Base-by-base conservation (phyloP, 2,888 invertebrate species). In the Celastrina argiolus region DNA sequence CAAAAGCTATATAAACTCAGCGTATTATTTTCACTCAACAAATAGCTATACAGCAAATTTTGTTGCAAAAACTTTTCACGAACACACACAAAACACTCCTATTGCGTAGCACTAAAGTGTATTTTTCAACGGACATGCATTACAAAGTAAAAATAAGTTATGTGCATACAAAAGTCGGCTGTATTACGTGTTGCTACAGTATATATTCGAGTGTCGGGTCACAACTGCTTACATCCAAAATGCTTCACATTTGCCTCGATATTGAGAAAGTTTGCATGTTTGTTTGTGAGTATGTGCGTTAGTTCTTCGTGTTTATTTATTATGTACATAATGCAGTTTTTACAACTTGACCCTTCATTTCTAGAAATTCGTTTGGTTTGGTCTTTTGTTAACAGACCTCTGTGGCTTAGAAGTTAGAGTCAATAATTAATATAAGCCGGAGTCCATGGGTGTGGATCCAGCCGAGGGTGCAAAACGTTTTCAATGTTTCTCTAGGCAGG, bases 191-290 rank as follows among this genome's bases (percentile, higher is more conserved):
- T 12, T 6, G 14, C 12, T 22, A 61, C 14, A 6, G 61, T 36
- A 2, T 26, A 12, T 39, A 14, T 22, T 61, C 0, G 39, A 18
- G 34, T 16, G 45, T 16, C n/a, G 45, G 10, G 12, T 18, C 12
- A 26, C 22, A 36, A 36, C 36, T 18, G 34, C 36, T 39, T 28
- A 61, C 26, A 5, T 12, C 61, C 61, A 22, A 36, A 39, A 36
- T 36, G 36, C 22, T 61, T 51, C 22, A n/a, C 39, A 64, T 64
- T 45, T 51, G 12, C 28, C n/a, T 12, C 34, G 45, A 64, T 51
- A 64, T 64, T 64, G 64, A 51, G 31, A 51, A 64, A 64, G 64
- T 64, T 64, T 31, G 22, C 22, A 22, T 22, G 18, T 36, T 64
- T 45, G 22, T 36, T 22, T 22, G 18, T 36, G 18, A 61, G 36